Conservation (phyloP, 1,140 invertebrate genomes). For the Sarcophaga peregrina region DNA sequence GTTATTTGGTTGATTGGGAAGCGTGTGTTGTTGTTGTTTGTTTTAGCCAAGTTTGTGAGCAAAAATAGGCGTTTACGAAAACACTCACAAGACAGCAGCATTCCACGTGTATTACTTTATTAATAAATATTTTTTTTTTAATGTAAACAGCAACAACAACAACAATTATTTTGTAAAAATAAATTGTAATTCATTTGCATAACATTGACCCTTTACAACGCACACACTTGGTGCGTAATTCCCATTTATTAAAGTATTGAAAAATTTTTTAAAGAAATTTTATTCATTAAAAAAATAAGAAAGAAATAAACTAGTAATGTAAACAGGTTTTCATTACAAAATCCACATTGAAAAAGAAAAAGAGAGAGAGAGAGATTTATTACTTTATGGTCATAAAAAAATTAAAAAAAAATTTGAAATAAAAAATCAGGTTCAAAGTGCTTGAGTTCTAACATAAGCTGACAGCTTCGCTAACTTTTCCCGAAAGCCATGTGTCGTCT, state of each 20-base stretch:
- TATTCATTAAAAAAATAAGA: not conserved
- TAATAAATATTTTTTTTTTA: not conserved
- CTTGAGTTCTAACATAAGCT: too few relatives aligned
- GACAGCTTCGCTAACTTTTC: too few relatives aligned
- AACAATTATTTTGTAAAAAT: not conserved
- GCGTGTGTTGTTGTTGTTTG: not conserved
- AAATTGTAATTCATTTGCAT: slow-evolving; percentile 10
- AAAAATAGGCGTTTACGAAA: too few relatives aligned
- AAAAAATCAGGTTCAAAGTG: too few relatives aligned
- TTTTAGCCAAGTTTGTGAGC: not conserved
- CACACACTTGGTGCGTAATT: not conserved
- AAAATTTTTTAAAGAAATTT: not conserved
- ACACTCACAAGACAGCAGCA: too few relatives aligned
- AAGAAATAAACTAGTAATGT: not conserved
- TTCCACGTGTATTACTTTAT: too few relatives aligned
- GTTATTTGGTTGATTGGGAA: too few relatives aligned
- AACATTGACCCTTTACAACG: slow-evolving; percentile 33
- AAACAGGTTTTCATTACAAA: not conserved
- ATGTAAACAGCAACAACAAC: not conserved
- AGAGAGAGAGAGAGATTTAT: too few relatives aligned
- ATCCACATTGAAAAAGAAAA: too few relatives aligned
- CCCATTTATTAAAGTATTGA: not conserved
- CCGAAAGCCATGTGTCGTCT: too few relatives aligned
- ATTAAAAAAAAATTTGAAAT: too few relatives aligned
- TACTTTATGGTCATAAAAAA: too few relatives aligned